These are phyloP conservation scores for Anser brachyrhynchus DNA, from an alignment of 2,113 vertebrate genomes.

Conservation along the genomic window DNA sequence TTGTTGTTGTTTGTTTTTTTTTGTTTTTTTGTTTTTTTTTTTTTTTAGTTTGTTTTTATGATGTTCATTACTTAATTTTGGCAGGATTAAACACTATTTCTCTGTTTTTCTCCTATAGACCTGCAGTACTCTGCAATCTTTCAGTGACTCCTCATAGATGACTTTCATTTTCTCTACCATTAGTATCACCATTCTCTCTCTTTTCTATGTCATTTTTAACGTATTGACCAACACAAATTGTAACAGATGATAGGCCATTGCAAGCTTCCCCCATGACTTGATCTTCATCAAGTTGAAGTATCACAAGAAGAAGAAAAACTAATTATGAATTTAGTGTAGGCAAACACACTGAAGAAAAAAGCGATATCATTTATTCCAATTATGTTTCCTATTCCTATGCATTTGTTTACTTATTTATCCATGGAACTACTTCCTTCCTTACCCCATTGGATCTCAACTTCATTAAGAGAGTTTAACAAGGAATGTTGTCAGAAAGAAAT, in stretches of 20 bases:
- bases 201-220: background rate
- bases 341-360: background rate
- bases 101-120: background rate
- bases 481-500: background rate
- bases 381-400: background rate
- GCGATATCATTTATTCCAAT: background rate
- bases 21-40: too few species aligned
- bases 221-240: background rate
- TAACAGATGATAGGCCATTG: background rate
- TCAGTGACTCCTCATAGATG: background rate
- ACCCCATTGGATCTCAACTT: background rate
- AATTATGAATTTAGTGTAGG: background rate
- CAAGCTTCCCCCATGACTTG: background rate
- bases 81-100: background rate
- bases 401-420: background rate
- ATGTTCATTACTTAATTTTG: background rate
- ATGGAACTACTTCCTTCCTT: background rate
- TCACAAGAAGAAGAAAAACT: background rate
- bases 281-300: background rate
- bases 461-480: background rate
- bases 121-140: background rate
- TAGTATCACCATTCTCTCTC: background rate
- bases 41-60: background rate
- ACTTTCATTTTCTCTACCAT: background rate
- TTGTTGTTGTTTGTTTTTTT: too few species aligned